Evolutionary conservation across 2,113 vertebrate genomes (phyloP), one percentile per base, ranked within the genome.

Genomic region (Corydoras sp.): DNA sequence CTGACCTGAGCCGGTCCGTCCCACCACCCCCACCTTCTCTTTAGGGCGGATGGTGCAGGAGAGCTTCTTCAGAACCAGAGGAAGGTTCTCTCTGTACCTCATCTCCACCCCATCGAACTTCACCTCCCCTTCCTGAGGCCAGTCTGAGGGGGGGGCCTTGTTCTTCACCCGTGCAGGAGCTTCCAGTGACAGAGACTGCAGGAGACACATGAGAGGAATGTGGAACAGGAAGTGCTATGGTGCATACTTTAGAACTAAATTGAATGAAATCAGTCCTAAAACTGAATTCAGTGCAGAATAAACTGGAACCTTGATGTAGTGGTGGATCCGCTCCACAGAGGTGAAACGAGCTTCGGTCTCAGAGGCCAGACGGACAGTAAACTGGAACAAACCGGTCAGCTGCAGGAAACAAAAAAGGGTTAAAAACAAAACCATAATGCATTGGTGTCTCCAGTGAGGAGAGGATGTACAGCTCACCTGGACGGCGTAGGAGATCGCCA

Each of bases 261-360:
- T 24, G 18, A 2, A 24, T 24, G 18, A 24, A 24, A 24, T 24
- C 18, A 24, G 18, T 24, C 18, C 18, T 24, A 24, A 24, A 24
- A 24, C 18, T 24, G 18, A 24, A 24, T 24, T 24, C 2, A 24
- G 18, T 24, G 18, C 18, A 24, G 18, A 24, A 24, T 24, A 24
- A 24, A 24, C 18, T 24, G 18, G 18, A 24, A 97, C 95, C 93
- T 96, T 89, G 80, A 96, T 94, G 68, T 96, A 96, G 79, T 96
- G 90, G 73, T 94, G 82, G 72, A 97, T 97, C 66, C 94, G 92
- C 76, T 96, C 93, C 68, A 97, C 94, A 0, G 95, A 96, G 3
- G 95, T 97, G 85, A 97, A 97, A 59, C 95, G 93, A 76, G 95
- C 95, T 85, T 97, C 95, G 6, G 95, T 96, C 81, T 97, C 95